A percentile compares a stretch with the other conserved stretches of the same genome.
Conservation (phyloP, 2,113 vertebrate species). For the Genyomyrus donnyi region DNA sequence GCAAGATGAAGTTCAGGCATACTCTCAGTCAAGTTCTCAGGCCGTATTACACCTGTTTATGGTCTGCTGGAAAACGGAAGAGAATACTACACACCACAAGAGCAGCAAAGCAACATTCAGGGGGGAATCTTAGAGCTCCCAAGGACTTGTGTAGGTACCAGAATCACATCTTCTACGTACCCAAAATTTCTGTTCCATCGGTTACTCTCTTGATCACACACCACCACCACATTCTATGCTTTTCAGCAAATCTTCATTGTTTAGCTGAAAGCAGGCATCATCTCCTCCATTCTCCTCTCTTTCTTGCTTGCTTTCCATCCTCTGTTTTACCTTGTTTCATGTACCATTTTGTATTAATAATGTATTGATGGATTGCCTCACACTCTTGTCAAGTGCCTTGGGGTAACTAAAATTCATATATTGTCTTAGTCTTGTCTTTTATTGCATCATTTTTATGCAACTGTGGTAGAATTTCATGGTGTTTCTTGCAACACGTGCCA, state of each 20-base stretch:
- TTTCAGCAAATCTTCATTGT: not conserved
- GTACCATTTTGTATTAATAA: not conserved
- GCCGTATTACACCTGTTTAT: no score
- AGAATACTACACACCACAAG: no score
- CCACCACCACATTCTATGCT: not conserved
- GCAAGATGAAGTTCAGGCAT: no score
- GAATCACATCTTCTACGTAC: no score
- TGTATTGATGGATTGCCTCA: not conserved
- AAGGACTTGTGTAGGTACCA: no score
- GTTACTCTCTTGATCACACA: no score
- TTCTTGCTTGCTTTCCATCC: not conserved
- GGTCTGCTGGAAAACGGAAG: no score
- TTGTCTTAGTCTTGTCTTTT: no score
- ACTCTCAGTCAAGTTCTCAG: no score
- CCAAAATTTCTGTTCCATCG: no score
- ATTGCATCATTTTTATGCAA: not conserved
- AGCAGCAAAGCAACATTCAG: no score
- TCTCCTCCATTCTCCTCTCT: not conserved
- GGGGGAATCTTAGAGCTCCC: no score
- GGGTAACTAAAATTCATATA: not conserved
- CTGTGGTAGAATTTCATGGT: not conserved
- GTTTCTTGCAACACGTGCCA: not conserved
- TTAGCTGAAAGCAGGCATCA: not conserved
- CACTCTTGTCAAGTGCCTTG: not conserved
- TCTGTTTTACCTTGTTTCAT: not conserved